phyloP scores from a whole-genome alignment of 2,113 vertebrate genomes.

The Acanthisitta chloris region DNA sequence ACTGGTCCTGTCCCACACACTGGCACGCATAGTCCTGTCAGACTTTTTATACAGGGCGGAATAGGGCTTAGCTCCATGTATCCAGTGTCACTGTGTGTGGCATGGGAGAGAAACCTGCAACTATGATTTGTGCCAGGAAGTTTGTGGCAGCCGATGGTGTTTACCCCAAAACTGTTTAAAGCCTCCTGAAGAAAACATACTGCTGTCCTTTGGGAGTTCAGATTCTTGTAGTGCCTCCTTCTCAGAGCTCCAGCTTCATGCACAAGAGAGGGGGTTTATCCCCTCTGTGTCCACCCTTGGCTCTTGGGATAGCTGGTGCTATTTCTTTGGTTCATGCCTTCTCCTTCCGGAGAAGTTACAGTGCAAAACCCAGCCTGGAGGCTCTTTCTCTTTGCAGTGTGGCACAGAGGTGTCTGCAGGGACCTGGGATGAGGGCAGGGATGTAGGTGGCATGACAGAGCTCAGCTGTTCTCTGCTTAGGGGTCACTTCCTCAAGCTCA shows the following conservation, averaged over 20 bases:
- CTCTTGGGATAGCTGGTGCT: not conserved
- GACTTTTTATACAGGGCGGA: not conserved
- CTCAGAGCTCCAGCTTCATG: not conserved
- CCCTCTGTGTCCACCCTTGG: not conserved
- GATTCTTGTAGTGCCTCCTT: not conserved
- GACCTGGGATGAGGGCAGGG: not conserved
- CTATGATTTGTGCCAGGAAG: not conserved
- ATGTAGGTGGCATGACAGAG: fast-evolving
- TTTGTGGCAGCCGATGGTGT: not conserved
- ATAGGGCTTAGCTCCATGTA: not conserved
- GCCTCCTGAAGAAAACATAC: not conserved
- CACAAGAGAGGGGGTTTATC: not conserved
- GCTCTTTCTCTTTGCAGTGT: not conserved
- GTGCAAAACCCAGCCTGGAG: not conserved
- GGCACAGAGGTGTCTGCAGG: not conserved
- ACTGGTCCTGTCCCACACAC: too few relatives aligned
- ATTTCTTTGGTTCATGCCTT: not conserved
- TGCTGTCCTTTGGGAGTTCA: not conserved
- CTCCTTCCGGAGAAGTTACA: not conserved
- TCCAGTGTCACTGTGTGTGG: not conserved
- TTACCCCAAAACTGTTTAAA: not conserved
- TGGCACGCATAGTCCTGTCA: not conserved
- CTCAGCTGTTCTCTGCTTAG: not conserved
- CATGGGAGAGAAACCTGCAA: not conserved
- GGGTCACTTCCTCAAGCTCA: not conserved